Conservation (phyloP, 2,888 invertebrate species). For the Mesodorylaimus sp. region DNA sequence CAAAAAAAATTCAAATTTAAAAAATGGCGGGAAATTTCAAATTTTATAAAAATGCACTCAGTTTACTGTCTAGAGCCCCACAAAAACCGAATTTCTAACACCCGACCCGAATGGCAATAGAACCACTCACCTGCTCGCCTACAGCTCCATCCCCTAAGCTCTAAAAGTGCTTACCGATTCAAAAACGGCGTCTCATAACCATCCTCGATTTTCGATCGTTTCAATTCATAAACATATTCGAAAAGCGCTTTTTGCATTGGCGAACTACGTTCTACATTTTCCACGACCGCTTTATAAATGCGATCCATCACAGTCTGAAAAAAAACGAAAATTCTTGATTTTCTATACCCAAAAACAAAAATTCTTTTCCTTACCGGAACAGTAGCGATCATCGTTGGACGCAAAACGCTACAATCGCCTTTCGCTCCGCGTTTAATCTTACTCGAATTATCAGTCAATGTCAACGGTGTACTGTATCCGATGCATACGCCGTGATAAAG, state of each 20-base stretch:
- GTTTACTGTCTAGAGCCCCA: too few species aligned
- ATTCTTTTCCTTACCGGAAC: conserved; percentile 76
- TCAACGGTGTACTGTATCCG: conserved; percentile 86
- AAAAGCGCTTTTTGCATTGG: conserved; percentile 62
- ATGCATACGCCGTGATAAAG: conserved; percentile 58
- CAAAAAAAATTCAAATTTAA: too few species aligned
- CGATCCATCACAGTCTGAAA: conserved; percentile 74
- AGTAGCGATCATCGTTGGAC: conserved; percentile 81
- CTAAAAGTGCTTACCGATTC: conserved; percentile 36
- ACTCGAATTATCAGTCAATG: conserved; percentile 49
- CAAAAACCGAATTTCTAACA: too few species aligned
- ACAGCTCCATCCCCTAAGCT: too few species aligned
- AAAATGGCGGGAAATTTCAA: too few species aligned
- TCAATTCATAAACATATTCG: conserved; percentile 83
- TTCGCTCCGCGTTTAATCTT: conserved; percentile 84
- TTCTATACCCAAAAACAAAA: too few species aligned
- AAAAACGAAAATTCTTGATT: background rate
- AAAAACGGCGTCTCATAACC: conserved; percentile 38
- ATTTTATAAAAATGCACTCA: too few species aligned
- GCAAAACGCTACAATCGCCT: conserved; percentile 75
- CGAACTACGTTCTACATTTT: conserved; percentile 62
- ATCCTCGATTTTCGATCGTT: conserved; percentile 56
- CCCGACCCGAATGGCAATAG: too few species aligned
- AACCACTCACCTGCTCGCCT: too few species aligned
- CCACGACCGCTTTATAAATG: conserved; percentile 84